phyloP scores from a whole-genome alignment of 2,113 vertebrate species.

The Silurus asotus region DNA sequence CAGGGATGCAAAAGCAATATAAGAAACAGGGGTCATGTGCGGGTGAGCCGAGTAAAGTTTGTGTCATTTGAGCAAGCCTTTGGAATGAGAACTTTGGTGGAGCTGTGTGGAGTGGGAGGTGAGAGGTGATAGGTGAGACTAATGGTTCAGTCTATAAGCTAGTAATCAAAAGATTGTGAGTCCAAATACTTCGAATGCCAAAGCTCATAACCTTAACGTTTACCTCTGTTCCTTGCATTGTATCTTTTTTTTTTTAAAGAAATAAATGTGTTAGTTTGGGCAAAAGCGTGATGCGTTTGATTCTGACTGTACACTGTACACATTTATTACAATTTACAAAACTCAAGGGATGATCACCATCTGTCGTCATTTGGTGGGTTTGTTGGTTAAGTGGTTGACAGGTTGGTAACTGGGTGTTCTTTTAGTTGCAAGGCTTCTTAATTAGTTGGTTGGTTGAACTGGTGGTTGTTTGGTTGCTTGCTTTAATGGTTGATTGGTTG shows the following conservation, averaged over 20 bases:
- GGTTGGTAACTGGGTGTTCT: too few relatives aligned
- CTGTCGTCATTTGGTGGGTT: background rate
- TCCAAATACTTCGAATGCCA: background rate
- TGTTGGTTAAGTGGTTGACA: background rate
- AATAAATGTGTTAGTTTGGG: background rate
- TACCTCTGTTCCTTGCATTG: background rate
- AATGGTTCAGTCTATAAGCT: background rate
- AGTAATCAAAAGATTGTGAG: background rate
- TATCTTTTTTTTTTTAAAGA: background rate
- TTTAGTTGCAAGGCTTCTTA: background rate
- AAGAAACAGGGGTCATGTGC: constrained; percentile 72
- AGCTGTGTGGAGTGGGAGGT: background rate
- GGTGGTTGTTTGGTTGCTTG: background rate
- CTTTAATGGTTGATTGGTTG: background rate
- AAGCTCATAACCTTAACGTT: background rate
- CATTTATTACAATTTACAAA: background rate
- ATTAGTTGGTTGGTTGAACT: background rate
- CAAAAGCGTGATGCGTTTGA: background rate
- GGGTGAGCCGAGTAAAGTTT: constrained; percentile 65
- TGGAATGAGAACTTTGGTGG: constrained; percentile 59
- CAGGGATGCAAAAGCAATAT: constrained; percentile 78
- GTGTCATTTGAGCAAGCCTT: constrained; percentile 35
- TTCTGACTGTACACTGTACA: background rate
- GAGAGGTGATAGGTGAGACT: background rate
- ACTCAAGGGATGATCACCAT: background rate